These are phyloP conservation scores for Chelonia mydas DNA, from an alignment of 2,797 vertebrate species.

Conservation along the genomic window DNA sequence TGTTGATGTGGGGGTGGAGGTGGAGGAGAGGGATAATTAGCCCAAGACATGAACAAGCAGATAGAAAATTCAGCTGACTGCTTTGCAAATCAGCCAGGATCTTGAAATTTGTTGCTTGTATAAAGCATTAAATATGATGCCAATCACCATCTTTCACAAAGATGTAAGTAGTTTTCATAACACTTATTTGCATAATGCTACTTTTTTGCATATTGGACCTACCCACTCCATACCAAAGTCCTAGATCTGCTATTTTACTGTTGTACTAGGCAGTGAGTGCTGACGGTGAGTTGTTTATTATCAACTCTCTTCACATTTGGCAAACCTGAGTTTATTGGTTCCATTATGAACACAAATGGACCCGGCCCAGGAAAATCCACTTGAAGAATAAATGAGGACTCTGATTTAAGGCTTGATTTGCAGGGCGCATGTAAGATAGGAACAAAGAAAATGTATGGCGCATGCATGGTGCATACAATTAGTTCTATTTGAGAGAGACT, in stretches of 20 bases:
- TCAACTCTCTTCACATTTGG: background rate
- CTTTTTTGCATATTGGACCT: background rate
- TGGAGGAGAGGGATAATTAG: background rate
- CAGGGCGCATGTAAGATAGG: background rate
- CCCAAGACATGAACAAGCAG: background rate
- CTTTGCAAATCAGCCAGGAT: background rate
- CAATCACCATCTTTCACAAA: background rate
- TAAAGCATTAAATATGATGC: background rate
- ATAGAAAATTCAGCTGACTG: background rate
- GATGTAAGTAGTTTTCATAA: background rate
- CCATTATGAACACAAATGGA: background rate
- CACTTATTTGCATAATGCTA: background rate
- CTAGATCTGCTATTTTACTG: background rate
- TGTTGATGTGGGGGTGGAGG: background rate
- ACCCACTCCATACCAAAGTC: background rate
- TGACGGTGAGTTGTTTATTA: background rate
- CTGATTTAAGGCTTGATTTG: background rate
- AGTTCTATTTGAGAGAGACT: background rate
- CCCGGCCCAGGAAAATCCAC: background rate
- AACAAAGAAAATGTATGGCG: background rate
- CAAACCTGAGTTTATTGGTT: background rate
- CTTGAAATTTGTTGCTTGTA: background rate
- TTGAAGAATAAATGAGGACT: background rate
- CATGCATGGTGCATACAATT: background rate
- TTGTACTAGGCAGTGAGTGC: background rate